A percentile compares a stretch with the other conserved stretches of the same genome.
These are phyloP conservation scores for Varanus komodoensis DNA, from an alignment of 2,113 vertebrate genomes.

Conservation along the genomic window DNA sequence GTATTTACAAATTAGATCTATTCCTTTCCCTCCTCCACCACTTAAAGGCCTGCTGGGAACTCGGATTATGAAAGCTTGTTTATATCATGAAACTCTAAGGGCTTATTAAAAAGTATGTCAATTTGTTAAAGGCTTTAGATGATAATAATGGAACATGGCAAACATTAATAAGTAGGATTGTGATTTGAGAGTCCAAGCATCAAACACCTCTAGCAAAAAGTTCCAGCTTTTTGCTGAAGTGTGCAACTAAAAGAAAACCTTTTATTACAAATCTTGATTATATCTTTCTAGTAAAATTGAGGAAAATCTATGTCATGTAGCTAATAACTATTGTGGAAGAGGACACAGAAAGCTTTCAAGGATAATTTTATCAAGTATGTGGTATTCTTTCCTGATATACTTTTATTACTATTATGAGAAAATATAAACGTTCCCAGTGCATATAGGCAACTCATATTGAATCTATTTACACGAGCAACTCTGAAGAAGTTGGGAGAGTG, in stretches of 20 bases:
- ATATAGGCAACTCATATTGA: neutral
- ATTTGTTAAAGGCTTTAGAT: conserved; percentile 26
- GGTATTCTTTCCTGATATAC: neutral
- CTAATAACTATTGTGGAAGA: neutral
- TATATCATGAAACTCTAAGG: conserved; percentile 23
- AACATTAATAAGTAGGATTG: conserved; percentile 20
- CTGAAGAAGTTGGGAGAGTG: neutral
- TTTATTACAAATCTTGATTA: neutral
- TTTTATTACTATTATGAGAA: neutral
- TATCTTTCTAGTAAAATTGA: neutral
- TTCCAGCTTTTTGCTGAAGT: neutral
- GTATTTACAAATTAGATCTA: neutral
- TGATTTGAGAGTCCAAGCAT: neutral
- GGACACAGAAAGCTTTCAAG: neutral
- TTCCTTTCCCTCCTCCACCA: neutral
- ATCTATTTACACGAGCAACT: neutral
- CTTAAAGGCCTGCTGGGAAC: conserved; percentile 10
- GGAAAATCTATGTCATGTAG: neutral
- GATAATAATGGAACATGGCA: conserved; percentile 17
- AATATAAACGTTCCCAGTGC: neutral
- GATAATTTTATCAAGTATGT: neutral
- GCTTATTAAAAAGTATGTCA: conserved; percentile 41
- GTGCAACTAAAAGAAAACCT: neutral
- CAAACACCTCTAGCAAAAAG: neutral
- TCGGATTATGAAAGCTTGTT: conserved; percentile 24